A percentile compares a stretch with the other conserved stretches of the same genome.
phyloP scores from a whole-genome alignment of 1,140 invertebrate genomes.

The Palaemon carinicauda region DNA sequence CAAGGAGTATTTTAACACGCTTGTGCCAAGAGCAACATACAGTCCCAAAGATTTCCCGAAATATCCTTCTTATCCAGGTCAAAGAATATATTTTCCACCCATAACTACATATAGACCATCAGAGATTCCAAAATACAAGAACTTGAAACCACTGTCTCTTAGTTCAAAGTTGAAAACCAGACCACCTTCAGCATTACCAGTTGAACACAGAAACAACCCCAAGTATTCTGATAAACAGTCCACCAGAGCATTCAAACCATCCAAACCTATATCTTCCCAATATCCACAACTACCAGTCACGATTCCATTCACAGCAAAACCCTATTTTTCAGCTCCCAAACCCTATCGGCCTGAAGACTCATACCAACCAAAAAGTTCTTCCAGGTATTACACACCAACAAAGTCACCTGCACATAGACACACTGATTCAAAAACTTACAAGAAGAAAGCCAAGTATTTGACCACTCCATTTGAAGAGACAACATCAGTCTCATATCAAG shows the following conservation, averaged over 20 bases:
- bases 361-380: no score
- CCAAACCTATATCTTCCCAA: background rate
- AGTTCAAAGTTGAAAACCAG: background rate
- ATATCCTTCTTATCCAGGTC: background rate
- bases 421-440: no score
- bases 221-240: background rate
- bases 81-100: background rate
- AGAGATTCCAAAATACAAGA: background rate
- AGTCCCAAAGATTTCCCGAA: background rate
- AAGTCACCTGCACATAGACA: no score
- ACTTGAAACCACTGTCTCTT: background rate
- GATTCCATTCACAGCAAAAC: no score
- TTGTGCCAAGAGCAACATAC: slow-evolving; percentile 1
- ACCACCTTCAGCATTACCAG: background rate
- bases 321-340: no score
- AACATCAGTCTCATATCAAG: no score
- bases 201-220: background rate
- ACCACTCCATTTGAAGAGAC: no score
- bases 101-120: slow-evolving; percentile 30
- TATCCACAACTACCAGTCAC: no score
- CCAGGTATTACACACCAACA: no score
- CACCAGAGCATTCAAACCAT: background rate
- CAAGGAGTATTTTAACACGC: slow-evolving; percentile 1
- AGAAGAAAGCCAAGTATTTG: no score
- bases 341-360: no score